Percentiles rank a stretch among this genome's conserved stretches.
Evolutionary conservation across 64 coral and sea anemone species (phyloP).

Genomic region (Catalaphyllia jardinei): DNA sequence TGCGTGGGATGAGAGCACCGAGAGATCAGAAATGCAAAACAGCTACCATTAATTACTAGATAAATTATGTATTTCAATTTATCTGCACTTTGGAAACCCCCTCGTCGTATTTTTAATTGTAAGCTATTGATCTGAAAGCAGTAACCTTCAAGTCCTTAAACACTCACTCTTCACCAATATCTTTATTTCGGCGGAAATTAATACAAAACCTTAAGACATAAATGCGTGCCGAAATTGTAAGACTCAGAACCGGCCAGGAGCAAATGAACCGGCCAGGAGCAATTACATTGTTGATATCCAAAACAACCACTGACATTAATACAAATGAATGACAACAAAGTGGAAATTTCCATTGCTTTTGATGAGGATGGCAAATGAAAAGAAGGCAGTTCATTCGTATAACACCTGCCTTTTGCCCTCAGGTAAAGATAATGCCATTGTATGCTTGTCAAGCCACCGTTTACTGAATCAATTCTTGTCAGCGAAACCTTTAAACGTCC

Average conservation of each 20-base stretch:
- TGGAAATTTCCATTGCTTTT: neutral
- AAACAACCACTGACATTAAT: neutral
- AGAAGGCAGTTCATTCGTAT: neutral
- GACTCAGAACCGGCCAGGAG: too few relatives aligned
- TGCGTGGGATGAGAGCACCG: neutral
- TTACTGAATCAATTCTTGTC: neutral
- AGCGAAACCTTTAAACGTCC: neutral
- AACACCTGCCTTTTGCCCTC: conserved; percentile 2
- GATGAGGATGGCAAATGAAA: neutral
- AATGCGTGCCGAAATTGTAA: neutral
- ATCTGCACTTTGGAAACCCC: neutral
- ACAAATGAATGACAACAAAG: neutral
- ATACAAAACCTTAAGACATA: neutral
- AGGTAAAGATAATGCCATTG: neutral
- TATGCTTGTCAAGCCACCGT: neutral
- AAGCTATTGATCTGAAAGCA: neutral
- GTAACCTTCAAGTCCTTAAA: neutral
- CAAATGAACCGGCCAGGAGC: neutral
- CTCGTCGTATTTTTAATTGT: neutral
- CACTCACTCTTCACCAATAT: neutral
- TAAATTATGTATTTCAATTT: neutral
- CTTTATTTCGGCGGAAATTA: neutral
- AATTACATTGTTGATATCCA: neutral
- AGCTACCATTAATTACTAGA: neutral
- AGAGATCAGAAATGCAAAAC: neutral